A percentile compares a stretch with the other conserved stretches of the same genome.
phyloP scores from a whole-genome alignment of 1,140 invertebrate genomes.

The Drosophila paulistorum region DNA sequence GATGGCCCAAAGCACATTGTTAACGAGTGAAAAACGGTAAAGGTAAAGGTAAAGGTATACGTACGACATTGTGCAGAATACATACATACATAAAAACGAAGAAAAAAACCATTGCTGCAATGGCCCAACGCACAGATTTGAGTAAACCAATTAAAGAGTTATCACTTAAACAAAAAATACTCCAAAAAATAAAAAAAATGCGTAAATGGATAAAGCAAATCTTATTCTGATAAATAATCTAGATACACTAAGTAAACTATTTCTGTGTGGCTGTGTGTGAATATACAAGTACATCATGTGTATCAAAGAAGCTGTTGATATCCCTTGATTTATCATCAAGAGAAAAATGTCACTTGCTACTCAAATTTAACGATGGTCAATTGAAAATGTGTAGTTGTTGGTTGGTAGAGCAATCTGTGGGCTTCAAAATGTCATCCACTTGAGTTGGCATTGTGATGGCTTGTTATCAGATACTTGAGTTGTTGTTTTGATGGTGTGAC shows the following conservation, averaged over 20 bases:
- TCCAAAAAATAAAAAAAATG: too few species aligned
- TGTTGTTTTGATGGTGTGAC: slow-evolving; percentile 5
- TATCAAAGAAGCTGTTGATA: not conserved
- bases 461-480: slow-evolving; percentile 54
- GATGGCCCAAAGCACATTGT: slow-evolving; percentile 21
- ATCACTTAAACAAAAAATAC: too few species aligned
- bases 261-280: not conserved
- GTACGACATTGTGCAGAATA: slow-evolving; percentile 30
- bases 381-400: not conserved
- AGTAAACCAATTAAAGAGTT: not conserved
- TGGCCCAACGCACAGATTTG: not conserved
- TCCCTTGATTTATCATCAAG: not conserved
- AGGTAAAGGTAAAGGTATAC: slow-evolving; percentile 2
- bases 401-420: not conserved
- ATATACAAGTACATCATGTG: not conserved
- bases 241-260: not conserved
- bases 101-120: slow-evolving; percentile 5
- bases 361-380: slow-evolving; percentile 7
- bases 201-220: not conserved
- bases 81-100: slow-evolving; percentile 11
- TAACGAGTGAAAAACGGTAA: slow-evolving; percentile 27
- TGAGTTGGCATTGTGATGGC: slow-evolving; percentile 15
- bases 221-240: not conserved
- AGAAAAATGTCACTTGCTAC: not conserved
- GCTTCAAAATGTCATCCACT: slow-evolving; percentile 35